Base-by-base conservation (phyloP, 2,888 invertebrate genomes). In the Rhagophthalmus giganteus region DNA sequence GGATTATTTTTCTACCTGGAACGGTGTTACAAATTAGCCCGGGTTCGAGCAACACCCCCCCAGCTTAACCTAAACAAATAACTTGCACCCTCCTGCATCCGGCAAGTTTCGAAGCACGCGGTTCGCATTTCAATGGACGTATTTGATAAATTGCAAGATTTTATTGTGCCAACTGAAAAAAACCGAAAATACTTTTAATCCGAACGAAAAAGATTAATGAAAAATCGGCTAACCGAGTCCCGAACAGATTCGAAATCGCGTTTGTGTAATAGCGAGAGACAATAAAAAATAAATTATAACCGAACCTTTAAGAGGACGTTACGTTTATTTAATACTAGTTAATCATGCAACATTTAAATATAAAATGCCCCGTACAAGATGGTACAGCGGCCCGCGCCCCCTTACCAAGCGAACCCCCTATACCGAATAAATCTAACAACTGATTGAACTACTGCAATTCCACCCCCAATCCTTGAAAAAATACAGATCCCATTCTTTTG, bases 291-390 rank as follows among this genome's bases (percentile, higher is more conserved):
- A 74, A 74, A 74, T 74, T 74, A 74, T 74, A 74, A 74, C 70
- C 69, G 57, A 72, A 70, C 70, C 71, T 72, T 51, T 71, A 62
- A 59, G 61, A 72, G 73, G 71, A 70, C 71, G 69, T 72, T 72
- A 71, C 72, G 70, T 74, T 73, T 74, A 69, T 74, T 74, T 75
- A 75, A 75, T 75, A 74, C 71, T 67, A 64, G 69, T 68, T 74
- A 75, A 75, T 75, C 75, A 75, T 75, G 75, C 75, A 73, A 73
- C 70, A 74, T 74, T 75, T 75, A 75, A 75, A 75, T 75, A 74
- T 73, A 74, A 73, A 74, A 71, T 72, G 65, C 71, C 72, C 71
- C 63, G 75, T 71, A 75, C 75, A 65, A 64, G 68, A 65, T 75
- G 74, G 75, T 73, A 75, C 71, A 64, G 54, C 46, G 27, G 35